Percentiles rank a stretch among this genome's conserved stretches.
These are phyloP conservation scores for Mastacembelus armatus DNA, from an alignment of 2,797 vertebrate species.

Conservation along the genomic window DNA sequence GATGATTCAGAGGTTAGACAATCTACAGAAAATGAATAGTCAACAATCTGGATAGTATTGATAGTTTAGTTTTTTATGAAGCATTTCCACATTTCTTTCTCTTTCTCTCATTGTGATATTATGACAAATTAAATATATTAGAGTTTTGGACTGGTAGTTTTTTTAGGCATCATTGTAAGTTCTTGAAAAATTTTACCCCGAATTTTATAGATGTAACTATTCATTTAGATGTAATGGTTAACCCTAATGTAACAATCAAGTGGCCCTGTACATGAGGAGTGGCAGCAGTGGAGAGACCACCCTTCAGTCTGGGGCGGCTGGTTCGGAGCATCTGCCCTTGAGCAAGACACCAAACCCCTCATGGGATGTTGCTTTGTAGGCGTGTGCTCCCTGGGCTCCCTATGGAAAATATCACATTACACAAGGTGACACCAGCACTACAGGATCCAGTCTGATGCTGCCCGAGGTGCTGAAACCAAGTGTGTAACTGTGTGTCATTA, in stretches of 20 bases:
- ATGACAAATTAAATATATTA: too few relatives aligned
- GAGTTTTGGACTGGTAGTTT: too few relatives aligned
- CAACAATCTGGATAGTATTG: too few relatives aligned
- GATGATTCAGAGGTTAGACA: too few relatives aligned
- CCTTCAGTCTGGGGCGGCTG: slow-evolving; percentile 8
- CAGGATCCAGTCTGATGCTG: slow-evolving; percentile 59
- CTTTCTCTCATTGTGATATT: too few relatives aligned
- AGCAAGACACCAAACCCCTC: slow-evolving; percentile 27
- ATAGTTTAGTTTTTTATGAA: too few relatives aligned
- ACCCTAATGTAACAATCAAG: neutral
- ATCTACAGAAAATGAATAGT: too few relatives aligned
- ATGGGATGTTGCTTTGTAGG: slow-evolving; percentile 19
- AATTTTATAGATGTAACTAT: neutral
- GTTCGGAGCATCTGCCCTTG: slow-evolving; percentile 28
- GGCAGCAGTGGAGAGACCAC: slow-evolving; percentile 14
- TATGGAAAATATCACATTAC: slow-evolving; percentile 38
- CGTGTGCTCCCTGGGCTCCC: neutral
- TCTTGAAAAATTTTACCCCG: neutral
- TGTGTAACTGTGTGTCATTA: slow-evolving; percentile 11
- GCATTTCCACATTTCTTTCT: too few relatives aligned
- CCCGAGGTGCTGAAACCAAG: slow-evolving; percentile 72
- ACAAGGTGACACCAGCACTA: slow-evolving; percentile 70
- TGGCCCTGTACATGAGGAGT: slow-evolving; percentile 11
- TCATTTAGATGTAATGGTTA: neutral
- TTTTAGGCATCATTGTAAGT: neutral